Evolutionary conservation across 1,140 invertebrate species (phyloP), one percentile per base, ranked within the genome.

Genomic region (Bradysia coprophila): DNA sequence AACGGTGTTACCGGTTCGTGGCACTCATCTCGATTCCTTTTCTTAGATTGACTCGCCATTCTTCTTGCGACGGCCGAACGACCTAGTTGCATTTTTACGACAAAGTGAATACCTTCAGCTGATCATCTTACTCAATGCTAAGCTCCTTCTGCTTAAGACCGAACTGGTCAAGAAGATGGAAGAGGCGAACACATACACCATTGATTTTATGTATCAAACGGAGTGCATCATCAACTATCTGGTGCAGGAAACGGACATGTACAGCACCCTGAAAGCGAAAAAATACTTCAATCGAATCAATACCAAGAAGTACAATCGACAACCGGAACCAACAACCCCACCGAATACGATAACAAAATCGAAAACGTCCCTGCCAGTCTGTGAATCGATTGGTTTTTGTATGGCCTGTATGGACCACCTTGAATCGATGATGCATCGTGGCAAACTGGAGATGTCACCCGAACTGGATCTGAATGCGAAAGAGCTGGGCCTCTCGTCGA

Each of bases 391-490:
- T 84, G 21, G 71, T 75, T 38, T 80, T 53, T 81, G 76, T 53
- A 79, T 85, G 68, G 70, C 77, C 58, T 64, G 76, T 4, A 89
- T 83, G 66, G 84, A 88, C 57, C 81, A 89, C 66, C 66, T 89
- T 33, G 69, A 75, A 56, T 67, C 67, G 44, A 72, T 88, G 63
- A 65, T 69, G 43, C 66, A 73, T 43, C 62, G 76, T 47, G 63
- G 69, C 36, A 74, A 80, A 59, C 52, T 86, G 42, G 65, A 66
- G 42, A 64, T 75, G 37, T 58, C 64, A 40, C 59, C 75, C n/a
- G 81, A 86, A 55, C 63, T 73, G 34, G 68, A 72, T 22, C 59
- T 82, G 3, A 69, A 72, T 43, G 68, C 73, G 46, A 68, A 71
- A 44, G 62, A 80, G 33, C 68, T 71, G 42, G 68, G 68, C 47